These are phyloP conservation scores for Tanytarsus gracilentus DNA, from an alignment of 2,888 invertebrate genomes.

Conservation along the genomic window DNA sequence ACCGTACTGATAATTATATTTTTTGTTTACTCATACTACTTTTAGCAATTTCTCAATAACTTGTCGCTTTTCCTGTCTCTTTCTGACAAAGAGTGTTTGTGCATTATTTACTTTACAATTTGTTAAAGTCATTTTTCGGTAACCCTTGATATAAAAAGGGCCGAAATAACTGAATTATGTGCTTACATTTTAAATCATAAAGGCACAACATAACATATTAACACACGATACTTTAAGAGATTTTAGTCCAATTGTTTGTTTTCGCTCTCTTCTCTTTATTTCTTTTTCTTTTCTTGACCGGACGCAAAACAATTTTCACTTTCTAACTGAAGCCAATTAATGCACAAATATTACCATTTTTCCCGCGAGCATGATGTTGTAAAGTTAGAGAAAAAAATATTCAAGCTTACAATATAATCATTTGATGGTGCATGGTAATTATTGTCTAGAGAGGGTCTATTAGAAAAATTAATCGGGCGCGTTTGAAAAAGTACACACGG, in stretches of 20 bases:
- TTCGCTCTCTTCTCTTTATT: too few species aligned
- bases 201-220: too few species aligned
- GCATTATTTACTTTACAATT: too few species aligned
- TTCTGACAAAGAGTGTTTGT: not conserved
- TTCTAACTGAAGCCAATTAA: constrained; percentile 22
- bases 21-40: too few species aligned
- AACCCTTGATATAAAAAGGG: too few species aligned
- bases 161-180: too few species aligned
- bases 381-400: not conserved
- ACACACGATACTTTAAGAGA: too few species aligned
- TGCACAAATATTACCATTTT: constrained; percentile 9
- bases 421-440: not conserved
- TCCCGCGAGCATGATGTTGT: not conserved
- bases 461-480: not conserved
- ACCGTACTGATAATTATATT: too few species aligned
- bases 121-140: too few species aligned
- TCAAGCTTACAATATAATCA: not conserved
- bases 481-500: not conserved
- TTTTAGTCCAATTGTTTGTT: not conserved
- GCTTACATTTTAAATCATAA: too few species aligned
- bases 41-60: not conserved
- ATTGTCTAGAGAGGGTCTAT: not conserved
- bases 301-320: constrained; percentile 13
- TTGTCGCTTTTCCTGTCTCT: not conserved
- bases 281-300: not conserved